phyloP scores from a whole-genome alignment of 2,888 invertebrate genomes.

The Pyrrhia umbra region DNA sequence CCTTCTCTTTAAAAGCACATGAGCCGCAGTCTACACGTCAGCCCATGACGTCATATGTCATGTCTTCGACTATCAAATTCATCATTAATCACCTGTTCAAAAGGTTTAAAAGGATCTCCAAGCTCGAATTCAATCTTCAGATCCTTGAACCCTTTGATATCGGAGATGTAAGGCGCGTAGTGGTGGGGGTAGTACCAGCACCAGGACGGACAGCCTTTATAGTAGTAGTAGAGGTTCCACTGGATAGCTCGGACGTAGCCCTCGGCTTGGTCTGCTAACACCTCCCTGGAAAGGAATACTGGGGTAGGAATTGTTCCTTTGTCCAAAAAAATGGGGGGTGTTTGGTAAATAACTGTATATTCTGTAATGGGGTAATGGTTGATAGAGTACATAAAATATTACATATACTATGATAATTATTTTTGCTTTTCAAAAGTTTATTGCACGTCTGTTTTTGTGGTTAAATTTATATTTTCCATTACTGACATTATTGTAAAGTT shows the following conservation, averaged over 20 bases:
- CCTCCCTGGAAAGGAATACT: slow-evolving; percentile 89
- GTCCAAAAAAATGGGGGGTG: neutral
- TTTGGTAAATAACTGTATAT: slow-evolving; percentile 39
- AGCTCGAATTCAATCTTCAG: slow-evolving; percentile 95
- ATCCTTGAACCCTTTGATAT: slow-evolving; percentile 95
- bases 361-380: neutral
- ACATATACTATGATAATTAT: neutral
- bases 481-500: too few species aligned
- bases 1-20: too few species aligned
- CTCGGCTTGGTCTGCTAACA: slow-evolving; percentile 95
- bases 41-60: neutral
- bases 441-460: too few species aligned
- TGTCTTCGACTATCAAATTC: too few species aligned
- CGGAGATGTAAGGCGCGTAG: slow-evolving; percentile 99
- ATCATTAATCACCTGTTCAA: slow-evolving; percentile 92
- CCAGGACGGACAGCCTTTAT: slow-evolving; percentile 99
- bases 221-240: slow-evolving; percentile 99
- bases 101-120: slow-evolving; percentile 97
- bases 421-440: too few species aligned
- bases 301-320: neutral
- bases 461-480: too few species aligned
- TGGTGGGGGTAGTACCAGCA: slow-evolving; percentile 99
- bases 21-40: neutral
- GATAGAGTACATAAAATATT: neutral
- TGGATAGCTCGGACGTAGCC: slow-evolving; percentile 98